phyloP scores from a whole-genome alignment of 2,888 invertebrate genomes.

The Drepanosiphum platanoidis region DNA sequence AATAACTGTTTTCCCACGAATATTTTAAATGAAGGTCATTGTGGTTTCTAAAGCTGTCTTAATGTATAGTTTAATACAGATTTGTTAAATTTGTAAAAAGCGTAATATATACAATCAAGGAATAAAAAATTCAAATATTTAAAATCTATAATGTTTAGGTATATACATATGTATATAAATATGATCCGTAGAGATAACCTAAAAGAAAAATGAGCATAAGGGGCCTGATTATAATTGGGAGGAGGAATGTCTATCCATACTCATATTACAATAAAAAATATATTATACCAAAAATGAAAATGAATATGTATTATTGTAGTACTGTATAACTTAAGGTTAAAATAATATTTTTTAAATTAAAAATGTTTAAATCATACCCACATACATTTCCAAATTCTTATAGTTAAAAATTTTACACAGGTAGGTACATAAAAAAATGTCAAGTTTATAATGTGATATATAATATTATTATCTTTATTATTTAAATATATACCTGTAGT shows the following conservation, averaged over 20 bases:
- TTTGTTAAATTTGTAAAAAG: background rate
- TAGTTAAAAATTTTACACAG: no score
- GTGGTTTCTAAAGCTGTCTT: background rate
- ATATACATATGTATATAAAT: background rate
- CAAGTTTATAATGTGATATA: background rate
- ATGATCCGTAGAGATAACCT: background rate
- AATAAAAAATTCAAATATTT: background rate
- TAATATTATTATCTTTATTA: no score
- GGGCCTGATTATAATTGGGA: background rate
- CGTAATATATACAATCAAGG: background rate
- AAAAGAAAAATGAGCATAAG: background rate
- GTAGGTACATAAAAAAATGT: background rate
- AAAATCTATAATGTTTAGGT: no score
- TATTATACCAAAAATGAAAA: background rate
- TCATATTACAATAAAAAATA: conserved; percentile 4
- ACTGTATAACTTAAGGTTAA: background rate
- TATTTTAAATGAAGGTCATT: background rate
- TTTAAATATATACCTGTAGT: no score
- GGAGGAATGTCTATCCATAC: background rate
- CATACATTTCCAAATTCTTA: no score
- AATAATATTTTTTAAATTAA: no score
- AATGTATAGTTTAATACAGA: background rate
- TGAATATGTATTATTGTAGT: no score
- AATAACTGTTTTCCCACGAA: background rate
- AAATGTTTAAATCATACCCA: no score